Evolutionary conservation across 1,140 invertebrate species (phyloP).

Genomic region (Calosoma granatense): DNA sequence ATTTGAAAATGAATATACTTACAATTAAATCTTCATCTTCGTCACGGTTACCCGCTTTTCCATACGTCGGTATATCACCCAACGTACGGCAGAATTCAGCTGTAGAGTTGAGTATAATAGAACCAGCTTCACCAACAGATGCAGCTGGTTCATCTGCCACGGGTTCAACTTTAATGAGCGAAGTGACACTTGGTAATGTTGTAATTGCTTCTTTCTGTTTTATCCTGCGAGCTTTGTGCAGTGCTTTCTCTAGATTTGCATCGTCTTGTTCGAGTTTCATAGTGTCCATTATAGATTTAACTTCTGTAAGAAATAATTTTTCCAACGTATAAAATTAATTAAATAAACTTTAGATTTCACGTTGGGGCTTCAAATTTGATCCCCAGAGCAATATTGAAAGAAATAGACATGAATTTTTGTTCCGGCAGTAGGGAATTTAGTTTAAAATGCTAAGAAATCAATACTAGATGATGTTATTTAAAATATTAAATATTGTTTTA

Average conservation of each 20-base stretch:
- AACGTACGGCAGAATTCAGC: slow-evolving; percentile 95
- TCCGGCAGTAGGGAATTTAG: too few species aligned
- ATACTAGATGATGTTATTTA: slow-evolving; percentile 13
- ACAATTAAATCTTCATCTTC: slow-evolving; percentile 52
- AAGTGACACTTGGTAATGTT: slow-evolving; percentile 32
- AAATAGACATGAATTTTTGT: too few species aligned
- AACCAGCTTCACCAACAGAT: slow-evolving; percentile 26
- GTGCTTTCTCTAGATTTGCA: slow-evolving; percentile 59
- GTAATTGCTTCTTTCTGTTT: slow-evolving; percentile 47
- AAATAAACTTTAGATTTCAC: too few species aligned
- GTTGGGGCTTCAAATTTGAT: not conserved
- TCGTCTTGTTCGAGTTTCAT: slow-evolving; percentile 69
- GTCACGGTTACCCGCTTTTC: slow-evolving; percentile 77
- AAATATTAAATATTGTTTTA: slow-evolving; percentile 16
- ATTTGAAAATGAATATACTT: not conserved
- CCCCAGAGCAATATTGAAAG: too few species aligned
- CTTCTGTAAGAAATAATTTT: slow-evolving; percentile 33
- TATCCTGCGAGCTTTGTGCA: slow-evolving; percentile 63
- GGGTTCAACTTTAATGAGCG: slow-evolving; percentile 33
- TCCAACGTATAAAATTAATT: too few species aligned
- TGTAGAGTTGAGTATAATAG: slow-evolving; percentile 84
- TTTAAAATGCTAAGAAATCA: too few species aligned
- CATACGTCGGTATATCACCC: slow-evolving; percentile 87
- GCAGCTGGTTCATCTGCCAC: slow-evolving; percentile 33
- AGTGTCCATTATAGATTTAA: slow-evolving; percentile 43